Base-by-base conservation (phyloP, 2,888 invertebrate species). In the Rhagophthalmus giganteus region DNA sequence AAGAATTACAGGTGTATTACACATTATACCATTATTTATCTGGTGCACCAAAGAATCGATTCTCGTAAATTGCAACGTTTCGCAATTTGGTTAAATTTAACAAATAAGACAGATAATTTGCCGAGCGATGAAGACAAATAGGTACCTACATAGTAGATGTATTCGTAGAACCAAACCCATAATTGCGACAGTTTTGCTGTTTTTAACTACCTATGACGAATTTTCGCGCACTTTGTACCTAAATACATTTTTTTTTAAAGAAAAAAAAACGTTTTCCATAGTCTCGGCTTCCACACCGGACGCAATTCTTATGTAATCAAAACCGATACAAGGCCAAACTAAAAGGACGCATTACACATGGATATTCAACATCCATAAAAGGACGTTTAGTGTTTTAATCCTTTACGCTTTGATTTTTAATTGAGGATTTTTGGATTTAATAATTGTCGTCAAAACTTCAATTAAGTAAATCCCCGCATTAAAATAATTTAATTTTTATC, bases 1-100 rank as follows among this genome's bases (percentile, higher is more conserved):
- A 53, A 53, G 35, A 27, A 53, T 42, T 47, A 42, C 53, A 53
- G 53, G 46, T 53, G 41, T 42, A 53, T 32, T 47, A 42, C 27
- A 49, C 28, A 49, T 42, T 20, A n/a, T n/a, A n/a, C n/a, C n/a
- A n/a, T n/a, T n/a, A n/a, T n/a, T n/a, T n/a, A n/a, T n/a, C n/a
- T n/a, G n/a, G n/a, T n/a, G n/a, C n/a, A n/a, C n/a, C n/a, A n/a
- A n/a, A n/a, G n/a, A n/a, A n/a, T n/a, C n/a, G n/a, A n/a, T n/a
- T n/a, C n/a, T n/a, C n/a, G n/a, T n/a, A n/a, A n/a, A n/a, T n/a
- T n/a, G n/a, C n/a, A n/a, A n/a, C n/a, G n/a, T n/a, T n/a, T n/a
- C n/a, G n/a, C n/a, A n/a, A n/a, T n/a, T n/a, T n/a, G n/a, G n/a
- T n/a, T n/a, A n/a, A n/a, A n/a, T n/a, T n/a, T n/a, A n/a, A n/a